These are phyloP conservation scores for Aldabrachelys gigantea DNA, from an alignment of 2,113 vertebrate species.

Conservation along the genomic window DNA sequence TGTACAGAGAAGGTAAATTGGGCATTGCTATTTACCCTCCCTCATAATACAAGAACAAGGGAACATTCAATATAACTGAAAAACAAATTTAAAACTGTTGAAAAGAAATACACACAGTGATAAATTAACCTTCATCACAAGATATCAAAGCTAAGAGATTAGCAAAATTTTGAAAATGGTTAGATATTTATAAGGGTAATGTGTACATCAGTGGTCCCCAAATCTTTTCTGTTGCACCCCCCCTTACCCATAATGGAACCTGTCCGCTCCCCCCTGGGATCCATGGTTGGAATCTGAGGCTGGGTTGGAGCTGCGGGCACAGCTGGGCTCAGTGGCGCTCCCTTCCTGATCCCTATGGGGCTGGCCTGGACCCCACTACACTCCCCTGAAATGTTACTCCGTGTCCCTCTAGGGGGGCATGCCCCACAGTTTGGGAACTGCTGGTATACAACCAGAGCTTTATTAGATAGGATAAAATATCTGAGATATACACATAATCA, in stretches of 20 bases:
- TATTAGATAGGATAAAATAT: neutral
- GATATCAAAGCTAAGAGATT: neutral
- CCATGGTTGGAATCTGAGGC: too few species aligned
- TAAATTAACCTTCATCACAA: neutral
- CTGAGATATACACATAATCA: neutral
- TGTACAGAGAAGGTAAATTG: neutral
- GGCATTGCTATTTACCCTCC: neutral
- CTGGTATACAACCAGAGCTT: neutral
- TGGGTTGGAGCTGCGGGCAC: too few species aligned
- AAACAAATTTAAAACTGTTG: neutral
- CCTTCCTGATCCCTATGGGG: too few species aligned
- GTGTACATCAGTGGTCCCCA: neutral
- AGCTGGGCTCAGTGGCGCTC: too few species aligned
- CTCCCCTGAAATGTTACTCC: too few species aligned
- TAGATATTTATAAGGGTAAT: accelerated
- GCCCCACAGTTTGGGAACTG: too few species aligned
- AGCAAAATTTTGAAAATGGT: neutral
- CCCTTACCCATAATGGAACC: too few species aligned
- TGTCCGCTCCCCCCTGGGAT: too few species aligned
- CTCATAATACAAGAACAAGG: neutral
- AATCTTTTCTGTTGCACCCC: too few species aligned
- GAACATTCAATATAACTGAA: neutral
- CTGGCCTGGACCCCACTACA: too few species aligned
- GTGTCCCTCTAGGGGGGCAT: too few species aligned
- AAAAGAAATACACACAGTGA: neutral